Evolutionary conservation across 2,797 vertebrate species (phyloP).

Genomic region (Allobates femoralis): DNA sequence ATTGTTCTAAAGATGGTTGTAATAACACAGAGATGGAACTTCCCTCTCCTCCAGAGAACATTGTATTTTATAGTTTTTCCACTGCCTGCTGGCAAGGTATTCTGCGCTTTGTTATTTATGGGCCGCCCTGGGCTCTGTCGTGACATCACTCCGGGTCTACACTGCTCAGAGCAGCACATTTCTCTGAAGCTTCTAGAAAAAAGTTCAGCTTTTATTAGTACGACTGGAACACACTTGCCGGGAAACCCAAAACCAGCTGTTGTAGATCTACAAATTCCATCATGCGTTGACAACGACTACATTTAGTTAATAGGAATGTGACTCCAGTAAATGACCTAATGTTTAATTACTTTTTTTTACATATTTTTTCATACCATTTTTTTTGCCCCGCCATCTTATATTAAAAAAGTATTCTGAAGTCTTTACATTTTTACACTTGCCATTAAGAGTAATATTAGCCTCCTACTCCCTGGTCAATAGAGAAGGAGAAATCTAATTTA

Average conservation of each 20-base stretch:
- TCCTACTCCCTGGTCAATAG: too few relatives aligned
- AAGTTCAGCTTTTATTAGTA: background rate
- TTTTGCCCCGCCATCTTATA: too few relatives aligned
- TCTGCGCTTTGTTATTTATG: slow-evolving; percentile 33
- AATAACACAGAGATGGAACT: background rate
- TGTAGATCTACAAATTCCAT: too few relatives aligned
- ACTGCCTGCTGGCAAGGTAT: slow-evolving; percentile 4
- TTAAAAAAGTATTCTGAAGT: too few relatives aligned
- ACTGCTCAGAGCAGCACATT: background rate
- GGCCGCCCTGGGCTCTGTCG: background rate
- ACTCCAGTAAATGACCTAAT: too few relatives aligned
- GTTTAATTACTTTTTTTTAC: too few relatives aligned
- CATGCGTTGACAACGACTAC: too few relatives aligned
- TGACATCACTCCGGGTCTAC: slow-evolving; percentile 7
- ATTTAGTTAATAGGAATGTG: too few relatives aligned
- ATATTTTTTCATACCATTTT: too few relatives aligned
- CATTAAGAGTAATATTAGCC: too few relatives aligned
- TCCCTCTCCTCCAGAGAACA: slow-evolving; percentile 13
- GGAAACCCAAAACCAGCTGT: background rate
- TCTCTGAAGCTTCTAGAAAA: background rate
- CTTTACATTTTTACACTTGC: too few relatives aligned
- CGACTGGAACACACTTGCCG: slow-evolving; percentile 3
- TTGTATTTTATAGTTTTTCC: slow-evolving; percentile 7
- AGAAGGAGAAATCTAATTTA: too few relatives aligned
- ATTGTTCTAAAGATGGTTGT: slow-evolving; percentile 6